Percentiles rank a stretch among this genome's conserved stretches.
phyloP scores from a whole-genome alignment of 2,888 invertebrate species.

The Punctoribates punctum region DNA sequence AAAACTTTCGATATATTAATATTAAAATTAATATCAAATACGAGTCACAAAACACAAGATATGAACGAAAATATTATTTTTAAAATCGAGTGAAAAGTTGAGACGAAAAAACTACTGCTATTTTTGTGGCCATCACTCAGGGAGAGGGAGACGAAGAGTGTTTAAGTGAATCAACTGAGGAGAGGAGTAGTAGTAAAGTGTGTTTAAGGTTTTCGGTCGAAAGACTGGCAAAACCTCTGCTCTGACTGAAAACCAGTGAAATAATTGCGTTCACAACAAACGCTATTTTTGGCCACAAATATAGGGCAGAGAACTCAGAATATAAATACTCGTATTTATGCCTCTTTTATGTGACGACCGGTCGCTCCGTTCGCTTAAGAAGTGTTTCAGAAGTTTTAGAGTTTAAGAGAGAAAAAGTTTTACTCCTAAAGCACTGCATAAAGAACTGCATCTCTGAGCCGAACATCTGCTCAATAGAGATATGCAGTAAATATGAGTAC shows the following conservation, averaged over 20 bases:
- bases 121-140: no score
- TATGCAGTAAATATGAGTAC: constrained; percentile 8
- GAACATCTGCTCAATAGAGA: constrained; percentile 25
- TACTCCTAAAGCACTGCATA: background rate
- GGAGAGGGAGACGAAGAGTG: no score
- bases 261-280: background rate
- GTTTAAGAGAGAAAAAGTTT: background rate
- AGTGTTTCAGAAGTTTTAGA: background rate
- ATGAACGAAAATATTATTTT: background rate
- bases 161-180: no score
- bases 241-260: background rate
- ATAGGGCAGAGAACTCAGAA: background rate
- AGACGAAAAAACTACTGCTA: no score
- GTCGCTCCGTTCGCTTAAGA: no score
- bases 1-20: background rate
- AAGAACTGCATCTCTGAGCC: background rate
- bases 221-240: background rate
- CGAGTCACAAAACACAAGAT: background rate
- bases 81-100: no score
- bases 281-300: constrained; percentile 6
- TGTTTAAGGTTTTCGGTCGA: background rate
- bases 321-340: background rate
- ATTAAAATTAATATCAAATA: background rate
- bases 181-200: no score
- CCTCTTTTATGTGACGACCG: no score